Evolutionary conservation across 2,113 vertebrate genomes (phyloP), one percentile per base, ranked within the genome.

Genomic region (Amazona guildingii): DNA sequence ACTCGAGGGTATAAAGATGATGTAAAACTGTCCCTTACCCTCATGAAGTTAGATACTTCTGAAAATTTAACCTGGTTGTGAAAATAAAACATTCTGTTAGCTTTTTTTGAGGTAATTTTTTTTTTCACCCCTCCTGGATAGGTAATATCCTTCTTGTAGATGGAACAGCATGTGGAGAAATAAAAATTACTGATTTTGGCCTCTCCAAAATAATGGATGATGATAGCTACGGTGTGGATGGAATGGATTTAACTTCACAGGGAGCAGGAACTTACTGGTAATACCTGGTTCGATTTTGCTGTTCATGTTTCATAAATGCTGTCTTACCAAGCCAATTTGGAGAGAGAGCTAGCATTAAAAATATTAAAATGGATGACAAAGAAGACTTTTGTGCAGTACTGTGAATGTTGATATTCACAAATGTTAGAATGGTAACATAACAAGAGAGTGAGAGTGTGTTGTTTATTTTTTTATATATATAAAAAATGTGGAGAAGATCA

Each of bases 201-300:
- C 98, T 99, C 80, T 99, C 99, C 87, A 99, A 99, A 98, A 99
- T 99, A 97, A 99, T 99, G 99, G 99, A 99, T 94, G 99, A 99
- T 68, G 99, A 99, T 96, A 99, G 99, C 97, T 99, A 99, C 7
- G 99, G 99, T 27, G 99, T 99, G 62, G 99, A 99, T 95, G 99
- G 99, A 86, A 99, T 99, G 99, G 99, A 99, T 96, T 97, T 99
- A 94, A 99, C 99, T 48, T 99, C 99, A 75, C 99, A 99, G 97
- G 99, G 99, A 67, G 99, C 99, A 82, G 99, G 99, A 92, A 99
- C 99, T 89, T 99, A 99, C 87, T 99, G 99, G 99, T 99, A 98
- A 98, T 95, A 74, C 21, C 35, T 77, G 87, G 59, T 86, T 90
- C 90, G 31, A 55, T 88, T 92, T 80, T 90, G 31, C 70, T 82